These are phyloP conservation scores for Macrobrachium rosenbergii DNA, from an alignment of 1,140 invertebrate genomes.

Conservation along the genomic window DNA sequence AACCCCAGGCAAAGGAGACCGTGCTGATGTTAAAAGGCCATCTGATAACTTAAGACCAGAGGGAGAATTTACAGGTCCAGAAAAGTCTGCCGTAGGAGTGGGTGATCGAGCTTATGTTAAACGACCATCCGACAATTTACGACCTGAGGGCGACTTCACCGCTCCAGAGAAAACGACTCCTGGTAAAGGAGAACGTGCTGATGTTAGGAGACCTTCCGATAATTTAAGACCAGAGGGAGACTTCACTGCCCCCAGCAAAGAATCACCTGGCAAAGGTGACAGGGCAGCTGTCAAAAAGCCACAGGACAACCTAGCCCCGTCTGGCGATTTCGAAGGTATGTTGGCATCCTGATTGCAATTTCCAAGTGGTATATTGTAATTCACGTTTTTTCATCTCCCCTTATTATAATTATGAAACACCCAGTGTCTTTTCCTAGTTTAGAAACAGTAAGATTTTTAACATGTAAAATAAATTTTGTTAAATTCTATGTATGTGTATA, in stretches of 20 bases:
- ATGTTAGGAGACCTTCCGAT: slow-evolving; percentile 37
- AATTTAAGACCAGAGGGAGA: slow-evolving; percentile 44
- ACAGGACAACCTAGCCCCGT: slow-evolving; percentile 74
- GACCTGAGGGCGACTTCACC: slow-evolving; percentile 49
- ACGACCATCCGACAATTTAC: slow-evolving; percentile 37
- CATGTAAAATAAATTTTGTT: too few species aligned
- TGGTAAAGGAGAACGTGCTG: slow-evolving; percentile 43
- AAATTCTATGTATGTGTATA: too few species aligned
- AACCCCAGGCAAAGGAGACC: slow-evolving; percentile 67
- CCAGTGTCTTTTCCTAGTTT: too few species aligned
- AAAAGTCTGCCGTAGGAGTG: slow-evolving; percentile 19
- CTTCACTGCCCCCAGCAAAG: slow-evolving; percentile 67
- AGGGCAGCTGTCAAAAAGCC: slow-evolving; percentile 70
- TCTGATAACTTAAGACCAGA: slow-evolving; percentile 73
- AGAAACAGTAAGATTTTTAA: too few species aligned
- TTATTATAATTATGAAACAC: too few species aligned
- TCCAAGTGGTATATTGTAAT: not conserved
- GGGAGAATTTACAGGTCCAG: slow-evolving; percentile 43
- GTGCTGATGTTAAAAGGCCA: slow-evolving; percentile 70
- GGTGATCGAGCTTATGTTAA: slow-evolving; percentile 50
- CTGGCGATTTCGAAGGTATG: slow-evolving; percentile 71
- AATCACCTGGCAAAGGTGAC: slow-evolving; percentile 67
- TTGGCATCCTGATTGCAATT: not conserved
- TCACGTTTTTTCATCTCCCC: too few species aligned
- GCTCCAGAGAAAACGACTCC: slow-evolving; percentile 36